These are phyloP conservation scores for Acanthis flammea DNA, from an alignment of 2,797 vertebrate genomes.

Conservation along the genomic window DNA sequence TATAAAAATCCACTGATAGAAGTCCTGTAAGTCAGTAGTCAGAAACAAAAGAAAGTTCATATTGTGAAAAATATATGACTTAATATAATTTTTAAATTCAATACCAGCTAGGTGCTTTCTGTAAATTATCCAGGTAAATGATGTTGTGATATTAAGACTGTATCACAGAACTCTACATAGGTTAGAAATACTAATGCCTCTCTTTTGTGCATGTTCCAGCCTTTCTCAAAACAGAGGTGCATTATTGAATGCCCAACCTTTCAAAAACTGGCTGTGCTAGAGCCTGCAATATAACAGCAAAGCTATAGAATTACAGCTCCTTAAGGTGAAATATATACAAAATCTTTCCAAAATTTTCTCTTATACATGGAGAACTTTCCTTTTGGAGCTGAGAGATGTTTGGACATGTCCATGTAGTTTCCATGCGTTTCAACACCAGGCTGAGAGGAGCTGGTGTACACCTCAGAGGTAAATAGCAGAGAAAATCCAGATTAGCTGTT, in stretches of 20 bases:
- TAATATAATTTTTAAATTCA: neutral
- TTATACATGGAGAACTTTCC: neutral
- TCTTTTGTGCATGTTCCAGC: constrained; percentile 55
- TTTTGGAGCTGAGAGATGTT: neutral
- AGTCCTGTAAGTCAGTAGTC: neutral
- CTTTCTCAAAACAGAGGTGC: constrained; percentile 62
- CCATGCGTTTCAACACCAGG: neutral
- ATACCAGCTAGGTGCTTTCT: neutral
- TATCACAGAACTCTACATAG: neutral
- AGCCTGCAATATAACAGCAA: constrained; percentile 74
- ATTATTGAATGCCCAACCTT: constrained; percentile 25
- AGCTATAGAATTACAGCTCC: constrained; percentile 44
- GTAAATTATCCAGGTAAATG: neutral
- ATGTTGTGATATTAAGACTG: neutral
- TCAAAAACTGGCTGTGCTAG: constrained; percentile 64
- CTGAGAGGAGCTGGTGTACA: neutral
- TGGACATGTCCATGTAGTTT: neutral
- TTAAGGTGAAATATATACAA: neutral
- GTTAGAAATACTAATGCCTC: neutral
- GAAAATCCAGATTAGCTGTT: neutral
- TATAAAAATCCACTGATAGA: neutral
- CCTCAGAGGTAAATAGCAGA: neutral
- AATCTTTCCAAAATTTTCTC: neutral
- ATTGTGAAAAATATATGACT: neutral
- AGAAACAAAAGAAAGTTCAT: neutral